A percentile compares a stretch with the other conserved stretches of the same genome.
These are phyloP conservation scores for Pangasius krempfi DNA, from an alignment of 2,797 vertebrate genomes.

Conservation along the genomic window DNA sequence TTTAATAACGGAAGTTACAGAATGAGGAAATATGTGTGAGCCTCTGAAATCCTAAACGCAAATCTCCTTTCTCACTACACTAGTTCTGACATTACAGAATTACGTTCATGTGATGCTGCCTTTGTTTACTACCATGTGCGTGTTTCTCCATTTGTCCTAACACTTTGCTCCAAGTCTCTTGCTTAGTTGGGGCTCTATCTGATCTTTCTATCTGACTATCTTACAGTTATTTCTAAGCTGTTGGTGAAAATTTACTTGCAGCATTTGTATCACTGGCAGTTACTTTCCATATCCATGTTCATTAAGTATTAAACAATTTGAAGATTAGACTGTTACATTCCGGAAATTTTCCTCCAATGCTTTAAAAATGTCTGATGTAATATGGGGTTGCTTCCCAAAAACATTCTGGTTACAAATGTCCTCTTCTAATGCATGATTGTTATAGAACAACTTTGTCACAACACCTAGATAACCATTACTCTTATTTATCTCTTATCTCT, in stretches of 20 bases:
- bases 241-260: neutral
- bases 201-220: neutral
- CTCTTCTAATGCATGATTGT: neutral
- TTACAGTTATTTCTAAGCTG: neutral
- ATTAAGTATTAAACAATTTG: neutral
- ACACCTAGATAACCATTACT: neutral
- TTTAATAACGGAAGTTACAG: slow-evolving; percentile 8
- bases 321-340: neutral
- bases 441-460: no score
- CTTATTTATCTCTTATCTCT: no score
- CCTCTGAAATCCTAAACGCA: neutral
- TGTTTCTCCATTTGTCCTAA: neutral
- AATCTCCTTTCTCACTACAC: neutral
- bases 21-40: slow-evolving; percentile 7
- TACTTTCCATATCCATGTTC: neutral
- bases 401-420: neutral
- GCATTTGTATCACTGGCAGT: neutral
- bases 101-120: neutral
- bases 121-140: neutral
- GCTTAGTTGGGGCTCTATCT: neutral
- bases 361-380: neutral
- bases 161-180: neutral
- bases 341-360: neutral
- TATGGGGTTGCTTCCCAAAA: neutral
- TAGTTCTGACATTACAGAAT: neutral